Evolutionary conservation across 2,113 vertebrate species (phyloP).

Genomic region (Ictidomys tridecemlineatus): DNA sequence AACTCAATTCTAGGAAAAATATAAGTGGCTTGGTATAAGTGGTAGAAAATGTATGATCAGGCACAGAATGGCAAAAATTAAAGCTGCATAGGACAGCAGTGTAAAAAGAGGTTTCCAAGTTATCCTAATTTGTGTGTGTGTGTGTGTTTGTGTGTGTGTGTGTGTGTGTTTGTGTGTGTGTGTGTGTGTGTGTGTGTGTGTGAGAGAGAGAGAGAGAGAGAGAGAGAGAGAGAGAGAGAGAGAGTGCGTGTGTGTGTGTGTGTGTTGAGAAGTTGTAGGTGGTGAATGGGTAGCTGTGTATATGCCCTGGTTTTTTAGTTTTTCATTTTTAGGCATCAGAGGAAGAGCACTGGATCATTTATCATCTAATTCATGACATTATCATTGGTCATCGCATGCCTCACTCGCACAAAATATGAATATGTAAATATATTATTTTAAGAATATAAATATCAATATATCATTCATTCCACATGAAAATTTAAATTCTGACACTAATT

Average conservation of each 20-base stretch:
- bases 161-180: too few relatives aligned
- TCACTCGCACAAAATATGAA: background rate
- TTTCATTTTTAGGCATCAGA: background rate
- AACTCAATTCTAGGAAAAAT: background rate
- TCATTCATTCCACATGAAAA: background rate
- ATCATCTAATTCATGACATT: background rate
- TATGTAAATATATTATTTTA: background rate
- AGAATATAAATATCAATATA: background rate
- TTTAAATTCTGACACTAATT: background rate
- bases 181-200: too few relatives aligned
- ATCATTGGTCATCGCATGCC: background rate
- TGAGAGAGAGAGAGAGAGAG: too few relatives aligned
- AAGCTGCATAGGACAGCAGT: rapidly evolving
- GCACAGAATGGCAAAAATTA: background rate
- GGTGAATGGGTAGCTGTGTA: too few relatives aligned
- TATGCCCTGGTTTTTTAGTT: background rate
- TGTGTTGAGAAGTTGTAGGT: too few relatives aligned
- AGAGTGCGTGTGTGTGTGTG: too few relatives aligned
- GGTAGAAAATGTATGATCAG: background rate
- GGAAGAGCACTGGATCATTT: background rate
- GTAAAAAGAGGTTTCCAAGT: background rate
- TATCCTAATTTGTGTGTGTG: background rate
- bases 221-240: too few relatives aligned
- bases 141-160: background rate
- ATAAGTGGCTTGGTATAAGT: background rate